Percentiles rank a stretch among this genome's conserved stretches.
Conservation (phyloP, 2,797 vertebrate genomes). For the Staurois parvus region DNA sequence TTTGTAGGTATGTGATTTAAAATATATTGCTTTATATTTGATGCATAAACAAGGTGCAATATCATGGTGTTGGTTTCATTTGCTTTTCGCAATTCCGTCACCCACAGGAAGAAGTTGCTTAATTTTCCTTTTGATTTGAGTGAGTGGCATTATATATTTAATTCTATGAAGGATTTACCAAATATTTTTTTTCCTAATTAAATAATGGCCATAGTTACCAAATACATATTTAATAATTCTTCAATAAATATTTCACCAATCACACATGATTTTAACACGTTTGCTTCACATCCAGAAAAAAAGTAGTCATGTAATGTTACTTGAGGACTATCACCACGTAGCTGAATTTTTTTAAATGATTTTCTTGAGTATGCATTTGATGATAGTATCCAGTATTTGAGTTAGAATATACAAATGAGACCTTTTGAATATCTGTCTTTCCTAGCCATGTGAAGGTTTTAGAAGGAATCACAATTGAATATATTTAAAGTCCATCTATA, state of each 20-base stretch:
- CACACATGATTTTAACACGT: not conserved
- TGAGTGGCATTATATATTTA: not conserved
- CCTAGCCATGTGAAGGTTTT: no score
- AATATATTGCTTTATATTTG: constrained; percentile 66
- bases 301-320: not conserved
- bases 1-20: constrained; percentile 67
- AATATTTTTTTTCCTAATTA: not conserved
- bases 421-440: no score
- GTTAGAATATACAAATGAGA: no score
- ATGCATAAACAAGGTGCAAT: constrained; percentile 67
- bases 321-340: no score
- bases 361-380: no score
- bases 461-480: no score
- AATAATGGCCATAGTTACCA: no score
- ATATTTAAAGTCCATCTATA: no score
- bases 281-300: not conserved
- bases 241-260: no score
- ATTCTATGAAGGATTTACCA: not conserved
- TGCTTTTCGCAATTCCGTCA: not conserved
- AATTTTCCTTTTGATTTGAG: constrained; percentile 16
- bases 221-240: no score
- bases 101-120: not conserved
- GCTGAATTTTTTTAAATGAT: no score
- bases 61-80: constrained; percentile 65
- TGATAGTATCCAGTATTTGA: no score